A percentile compares a stretch with the other conserved stretches of the same genome.
These are phyloP conservation scores for Montipora capitata DNA, from an alignment of 92 coral and sea anemone species.

Conservation along the genomic window DNA sequence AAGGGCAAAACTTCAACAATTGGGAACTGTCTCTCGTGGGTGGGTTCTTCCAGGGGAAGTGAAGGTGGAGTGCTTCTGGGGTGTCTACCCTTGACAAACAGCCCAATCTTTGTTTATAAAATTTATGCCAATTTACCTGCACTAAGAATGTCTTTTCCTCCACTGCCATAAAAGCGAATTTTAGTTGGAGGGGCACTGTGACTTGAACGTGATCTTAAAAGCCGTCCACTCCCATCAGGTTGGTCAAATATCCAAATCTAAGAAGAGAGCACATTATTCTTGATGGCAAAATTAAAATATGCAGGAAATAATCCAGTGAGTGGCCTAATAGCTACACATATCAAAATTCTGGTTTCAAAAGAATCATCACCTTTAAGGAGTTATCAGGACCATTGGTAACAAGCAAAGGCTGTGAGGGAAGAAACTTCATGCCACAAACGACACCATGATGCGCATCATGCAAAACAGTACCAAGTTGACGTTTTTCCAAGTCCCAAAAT, in stretches of 20 bases:
- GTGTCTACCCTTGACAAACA: too few relatives aligned
- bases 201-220: constrained; percentile 93
- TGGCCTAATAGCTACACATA: neutral
- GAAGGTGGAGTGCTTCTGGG: too few relatives aligned
- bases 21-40: too few relatives aligned
- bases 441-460: constrained; percentile 91
- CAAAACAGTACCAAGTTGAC: constrained; percentile 88
- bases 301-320: neutral
- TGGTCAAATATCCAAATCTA: constrained; percentile 99
- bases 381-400: constrained; percentile 95
- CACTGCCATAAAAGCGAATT: constrained; percentile 89
- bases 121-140: constrained; percentile 70
- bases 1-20: too few relatives aligned
- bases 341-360: too few relatives aligned
- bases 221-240: constrained; percentile 95
- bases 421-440: constrained; percentile 90
- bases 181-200: constrained; percentile 97
- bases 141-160: constrained; percentile 86
- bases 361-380: constrained; percentile 84
- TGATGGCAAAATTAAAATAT: too few relatives aligned
- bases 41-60: too few relatives aligned
- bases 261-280: neutral
- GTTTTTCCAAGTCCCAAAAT: constrained; percentile 95
- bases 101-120: neutral
- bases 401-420: constrained; percentile 92